These are phyloP conservation scores for Colostygia pectinataria DNA, from an alignment of 2,888 invertebrate genomes.

Conservation along the genomic window DNA sequence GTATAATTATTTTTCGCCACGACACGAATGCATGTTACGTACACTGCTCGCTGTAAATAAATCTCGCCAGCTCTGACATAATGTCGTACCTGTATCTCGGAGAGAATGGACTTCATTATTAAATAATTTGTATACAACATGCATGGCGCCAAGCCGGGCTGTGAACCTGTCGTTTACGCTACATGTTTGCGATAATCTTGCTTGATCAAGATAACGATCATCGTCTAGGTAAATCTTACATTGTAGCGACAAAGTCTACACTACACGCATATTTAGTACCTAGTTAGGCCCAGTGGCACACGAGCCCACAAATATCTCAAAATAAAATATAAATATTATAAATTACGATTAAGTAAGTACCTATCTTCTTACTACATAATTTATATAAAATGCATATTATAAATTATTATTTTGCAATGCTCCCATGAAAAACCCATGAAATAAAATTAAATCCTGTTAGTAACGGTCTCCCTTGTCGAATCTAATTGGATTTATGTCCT, in stretches of 20 bases:
- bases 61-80: constrained; percentile 30
- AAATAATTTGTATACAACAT: constrained; percentile 23
- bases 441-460: constrained; percentile 24
- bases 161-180: constrained; percentile 22
- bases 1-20: constrained; percentile 20
- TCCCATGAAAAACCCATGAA: background rate
- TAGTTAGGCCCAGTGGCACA: too few relatives aligned
- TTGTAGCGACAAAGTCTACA: background rate
- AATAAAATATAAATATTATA: too few relatives aligned
- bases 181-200: constrained; percentile 20
- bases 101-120: constrained; percentile 28
- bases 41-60: constrained; percentile 22
- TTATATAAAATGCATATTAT: too few relatives aligned
- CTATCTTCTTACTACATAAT: too few relatives aligned
- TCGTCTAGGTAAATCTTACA: background rate
- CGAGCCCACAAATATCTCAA: too few relatives aligned
- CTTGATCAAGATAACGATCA: constrained; percentile 19
- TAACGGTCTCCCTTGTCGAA: constrained; percentile 26
- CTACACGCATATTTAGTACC: too few relatives aligned
- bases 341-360: too few relatives aligned
- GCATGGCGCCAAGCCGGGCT: constrained; percentile 26
- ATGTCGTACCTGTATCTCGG: constrained; percentile 29
- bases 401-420: too few relatives aligned
- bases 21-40: constrained; percentile 19
- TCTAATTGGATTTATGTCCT: constrained; percentile 41